phyloP scores from a whole-genome alignment of 2,888 invertebrate genomes.

The Clostera curtula region DNA sequence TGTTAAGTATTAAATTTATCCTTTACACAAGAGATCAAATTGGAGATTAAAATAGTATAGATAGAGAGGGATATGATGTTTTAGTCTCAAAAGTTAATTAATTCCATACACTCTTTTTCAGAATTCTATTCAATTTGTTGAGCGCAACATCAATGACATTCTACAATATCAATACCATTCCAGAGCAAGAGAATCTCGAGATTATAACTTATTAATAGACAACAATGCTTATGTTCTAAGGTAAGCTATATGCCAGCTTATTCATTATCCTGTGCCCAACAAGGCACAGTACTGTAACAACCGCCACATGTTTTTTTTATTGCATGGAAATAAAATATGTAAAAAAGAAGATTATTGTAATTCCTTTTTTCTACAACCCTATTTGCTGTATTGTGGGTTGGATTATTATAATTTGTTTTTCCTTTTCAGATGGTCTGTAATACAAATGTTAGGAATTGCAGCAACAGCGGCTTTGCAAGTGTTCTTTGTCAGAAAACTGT shows the following conservation, averaged over 20 bases:
- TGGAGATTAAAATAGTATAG: no score
- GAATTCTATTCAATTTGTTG: slow-evolving; percentile 84
- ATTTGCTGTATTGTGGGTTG: slow-evolving; percentile 1
- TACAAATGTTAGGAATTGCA: slow-evolving; percentile 88
- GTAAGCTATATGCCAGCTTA: no score
- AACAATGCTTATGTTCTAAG: slow-evolving; percentile 91
- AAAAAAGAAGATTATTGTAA: no score
- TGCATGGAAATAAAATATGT: no score
- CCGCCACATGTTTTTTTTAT: no score
- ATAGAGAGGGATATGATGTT: no score
- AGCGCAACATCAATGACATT: slow-evolving; percentile 90
- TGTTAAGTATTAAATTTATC: not conserved
- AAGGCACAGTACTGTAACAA: no score
- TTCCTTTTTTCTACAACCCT: no score
- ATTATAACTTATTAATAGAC: slow-evolving; percentile 85
- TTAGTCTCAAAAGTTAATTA: no score
- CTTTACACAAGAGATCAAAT: slow-evolving; percentile 1
- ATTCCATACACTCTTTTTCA: slow-evolving; percentile 44
- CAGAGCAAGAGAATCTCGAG: slow-evolving; percentile 86
- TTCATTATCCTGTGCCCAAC: no score
- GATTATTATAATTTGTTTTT: slow-evolving; percentile 2
- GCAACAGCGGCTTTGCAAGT: slow-evolving; percentile 87
- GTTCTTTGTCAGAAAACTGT: slow-evolving; percentile 91
- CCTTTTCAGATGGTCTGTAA: slow-evolving; percentile 82
- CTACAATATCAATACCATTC: slow-evolving; percentile 88